A percentile compares a stretch with the other conserved stretches of the same genome.
Evolutionary conservation across 1,140 invertebrate genomes (phyloP).

Genomic region (Rhynchophorus ferrugineus): DNA sequence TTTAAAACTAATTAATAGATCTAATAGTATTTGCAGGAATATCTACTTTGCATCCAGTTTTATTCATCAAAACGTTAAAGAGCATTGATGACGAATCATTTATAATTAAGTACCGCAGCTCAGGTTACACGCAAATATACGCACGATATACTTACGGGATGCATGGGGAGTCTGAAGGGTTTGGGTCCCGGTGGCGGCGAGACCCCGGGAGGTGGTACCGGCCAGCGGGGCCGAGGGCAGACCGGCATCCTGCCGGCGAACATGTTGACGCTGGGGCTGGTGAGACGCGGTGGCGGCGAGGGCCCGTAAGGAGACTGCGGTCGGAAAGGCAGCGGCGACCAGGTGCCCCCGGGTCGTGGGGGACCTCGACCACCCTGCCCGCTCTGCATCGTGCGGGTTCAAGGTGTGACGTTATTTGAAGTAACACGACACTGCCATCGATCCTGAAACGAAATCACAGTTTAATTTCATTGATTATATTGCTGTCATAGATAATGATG

Average conservation of each 20-base stretch:
- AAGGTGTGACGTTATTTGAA: background rate
- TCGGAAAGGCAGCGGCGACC: constrained; percentile 47
- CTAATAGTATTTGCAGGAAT: too few relatives aligned
- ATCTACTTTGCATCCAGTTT: too few relatives aligned
- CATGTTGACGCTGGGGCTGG: constrained; percentile 37
- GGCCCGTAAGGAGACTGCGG: constrained; percentile 55
- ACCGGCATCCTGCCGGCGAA: constrained; percentile 41
- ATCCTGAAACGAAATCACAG: constrained; percentile 23
- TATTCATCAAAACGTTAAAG: too few relatives aligned
- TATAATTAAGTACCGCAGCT: too few relatives aligned
- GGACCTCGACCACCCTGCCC: constrained; percentile 41
- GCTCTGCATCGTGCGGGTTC: constrained; percentile 29
- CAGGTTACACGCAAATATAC: too few relatives aligned
- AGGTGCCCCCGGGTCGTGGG: constrained; percentile 34
- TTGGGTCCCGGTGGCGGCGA: constrained; percentile 43
- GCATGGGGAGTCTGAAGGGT: constrained; percentile 39
- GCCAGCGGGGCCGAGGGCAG: constrained; percentile 58
- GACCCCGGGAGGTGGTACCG: constrained; percentile 38
- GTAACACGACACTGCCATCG: constrained; percentile 18
- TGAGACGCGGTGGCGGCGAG: constrained; percentile 54
- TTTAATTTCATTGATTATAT: too few relatives aligned
- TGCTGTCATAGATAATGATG: too few relatives aligned
- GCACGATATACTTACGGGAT: constrained; percentile 42
- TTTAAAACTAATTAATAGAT: too few relatives aligned
- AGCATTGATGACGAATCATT: too few relatives aligned